Conservation (phyloP, 2,888 invertebrate species). For the Schizotus pectinicornis region DNA sequence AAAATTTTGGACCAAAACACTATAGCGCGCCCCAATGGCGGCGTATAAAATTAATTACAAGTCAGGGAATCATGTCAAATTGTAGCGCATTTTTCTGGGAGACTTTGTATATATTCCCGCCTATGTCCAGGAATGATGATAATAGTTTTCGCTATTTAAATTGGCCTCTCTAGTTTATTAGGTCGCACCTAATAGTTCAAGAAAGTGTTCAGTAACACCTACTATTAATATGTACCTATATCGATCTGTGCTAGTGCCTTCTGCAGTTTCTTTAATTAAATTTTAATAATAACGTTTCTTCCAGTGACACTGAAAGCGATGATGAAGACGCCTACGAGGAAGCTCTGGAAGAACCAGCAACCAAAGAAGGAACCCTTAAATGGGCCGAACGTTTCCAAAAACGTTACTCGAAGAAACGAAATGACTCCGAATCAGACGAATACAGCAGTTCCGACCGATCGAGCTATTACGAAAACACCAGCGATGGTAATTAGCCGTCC, state of each 20-base stretch:
- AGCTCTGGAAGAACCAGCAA: constrained; percentile 68
- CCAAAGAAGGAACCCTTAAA: constrained; percentile 72
- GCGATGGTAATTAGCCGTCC: constrained; percentile 59
- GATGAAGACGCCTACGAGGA: constrained; percentile 73
- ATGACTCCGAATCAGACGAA: constrained; percentile 53
- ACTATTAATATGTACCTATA: background rate
- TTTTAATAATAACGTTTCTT: constrained; percentile 12
- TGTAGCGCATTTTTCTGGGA: too few relatives aligned
- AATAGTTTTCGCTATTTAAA: too few relatives aligned
- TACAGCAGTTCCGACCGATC: constrained; percentile 57
- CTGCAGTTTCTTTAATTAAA: background rate
- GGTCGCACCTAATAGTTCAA: too few relatives aligned
- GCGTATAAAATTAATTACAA: too few relatives aligned
- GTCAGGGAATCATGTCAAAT: too few relatives aligned
- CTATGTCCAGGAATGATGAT: background rate
- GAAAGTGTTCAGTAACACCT: too few relatives aligned
- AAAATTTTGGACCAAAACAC: too few relatives aligned
- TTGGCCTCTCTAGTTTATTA: too few relatives aligned
- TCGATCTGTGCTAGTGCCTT: constrained; percentile 2
- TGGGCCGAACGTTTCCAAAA: constrained; percentile 73
- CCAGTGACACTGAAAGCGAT: constrained; percentile 66
- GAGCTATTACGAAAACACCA: constrained; percentile 60
- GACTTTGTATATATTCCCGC: background rate
- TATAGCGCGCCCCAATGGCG: too few relatives aligned
- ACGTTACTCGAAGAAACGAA: constrained; percentile 57